Base-by-base conservation (phyloP, 2,113 vertebrate genomes). In the Sylvilagus bachmani region DNA sequence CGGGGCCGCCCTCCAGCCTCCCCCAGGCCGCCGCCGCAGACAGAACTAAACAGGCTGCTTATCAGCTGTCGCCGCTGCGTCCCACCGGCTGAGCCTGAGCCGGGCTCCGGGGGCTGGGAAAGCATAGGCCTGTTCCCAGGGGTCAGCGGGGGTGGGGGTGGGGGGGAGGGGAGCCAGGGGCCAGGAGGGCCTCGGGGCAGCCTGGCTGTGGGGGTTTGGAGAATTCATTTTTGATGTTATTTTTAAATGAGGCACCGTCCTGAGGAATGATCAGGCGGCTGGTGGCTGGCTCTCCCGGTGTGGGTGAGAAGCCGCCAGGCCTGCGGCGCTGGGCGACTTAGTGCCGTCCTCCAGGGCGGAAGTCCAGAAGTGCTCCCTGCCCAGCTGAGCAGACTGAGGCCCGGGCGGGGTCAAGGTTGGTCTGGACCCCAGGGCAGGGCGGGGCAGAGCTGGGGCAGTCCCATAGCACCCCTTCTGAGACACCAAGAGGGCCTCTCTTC, bases 31-130 rank as follows among this genome's bases (percentile, higher is more conserved):
- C 44, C 64, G 66, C 25, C 0, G 62, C 91, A 92, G 94, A 95
- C 85, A 70, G 96, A 90, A 90, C 92, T 95, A 93, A 96, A 96
- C 92, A 97, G 92, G 81, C 92, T 27, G 19, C 95, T 97, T 95
- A 96, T 97, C 97, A 94, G 96, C 96, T 95, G 96, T 95, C 78
- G 81, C 90, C 90, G 75, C 87, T 4, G 36, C 13, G 85, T 96
- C 96, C 95, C 81, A 91, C 96, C 90, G 31, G 58, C 80, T 21
- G 87, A 93, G 71, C 77, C 29, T 53, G 91, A 73, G 91, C 51
- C 12, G 1, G 3, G 36, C 86, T 80, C 87, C 95, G 96, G 94
- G 96, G 95, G 95, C 91, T 87, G 91, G 90, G 90, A 75, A 44
- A 79, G 87, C 25, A 5, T 24, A 81, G 87, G 55, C 33, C 38